phyloP scores from a whole-genome alignment of 64 coral and sea anemone species.

The Montipora cactus region DNA sequence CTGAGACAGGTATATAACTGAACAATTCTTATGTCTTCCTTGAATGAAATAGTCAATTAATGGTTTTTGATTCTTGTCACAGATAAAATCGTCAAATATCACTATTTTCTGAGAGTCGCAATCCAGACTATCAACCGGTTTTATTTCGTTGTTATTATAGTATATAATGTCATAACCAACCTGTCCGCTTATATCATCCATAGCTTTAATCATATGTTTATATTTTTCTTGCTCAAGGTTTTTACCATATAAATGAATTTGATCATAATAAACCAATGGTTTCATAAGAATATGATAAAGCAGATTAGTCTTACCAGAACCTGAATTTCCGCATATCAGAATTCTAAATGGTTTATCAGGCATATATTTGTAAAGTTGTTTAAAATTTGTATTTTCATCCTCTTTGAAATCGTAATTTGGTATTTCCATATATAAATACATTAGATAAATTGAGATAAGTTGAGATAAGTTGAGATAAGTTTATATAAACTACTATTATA shows the following conservation, averaged over 20 bases:
- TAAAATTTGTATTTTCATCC: constrained; percentile 28
- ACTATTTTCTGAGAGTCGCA: background rate
- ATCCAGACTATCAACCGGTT: too few species aligned
- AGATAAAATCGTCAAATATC: background rate
- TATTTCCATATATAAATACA: constrained; percentile 25
- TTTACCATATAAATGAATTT: background rate
- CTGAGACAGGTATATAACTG: too few species aligned
- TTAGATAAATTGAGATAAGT: constrained; percentile 19
- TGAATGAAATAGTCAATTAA: background rate
- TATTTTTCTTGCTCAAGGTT: constrained; percentile 40
- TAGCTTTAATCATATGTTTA: constrained; percentile 13
- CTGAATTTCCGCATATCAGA: background rate
- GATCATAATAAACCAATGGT: background rate
- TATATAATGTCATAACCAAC: too few species aligned
- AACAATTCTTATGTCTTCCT: too few species aligned
- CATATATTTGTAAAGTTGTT: constrained; percentile 43
- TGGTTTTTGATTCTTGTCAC: background rate
- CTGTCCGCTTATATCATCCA: too few species aligned
- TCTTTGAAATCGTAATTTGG: constrained; percentile 36
- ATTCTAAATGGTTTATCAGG: constrained; percentile 26
- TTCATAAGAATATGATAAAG: constrained; percentile 24
- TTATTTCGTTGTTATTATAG: too few species aligned
- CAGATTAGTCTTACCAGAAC: constrained; percentile 18
- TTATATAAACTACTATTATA: constrained; percentile 20
- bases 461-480: constrained; percentile 67